Evolutionary conservation across 2,888 invertebrate species (phyloP).

Genomic region (Chymomyza procnemis): DNA sequence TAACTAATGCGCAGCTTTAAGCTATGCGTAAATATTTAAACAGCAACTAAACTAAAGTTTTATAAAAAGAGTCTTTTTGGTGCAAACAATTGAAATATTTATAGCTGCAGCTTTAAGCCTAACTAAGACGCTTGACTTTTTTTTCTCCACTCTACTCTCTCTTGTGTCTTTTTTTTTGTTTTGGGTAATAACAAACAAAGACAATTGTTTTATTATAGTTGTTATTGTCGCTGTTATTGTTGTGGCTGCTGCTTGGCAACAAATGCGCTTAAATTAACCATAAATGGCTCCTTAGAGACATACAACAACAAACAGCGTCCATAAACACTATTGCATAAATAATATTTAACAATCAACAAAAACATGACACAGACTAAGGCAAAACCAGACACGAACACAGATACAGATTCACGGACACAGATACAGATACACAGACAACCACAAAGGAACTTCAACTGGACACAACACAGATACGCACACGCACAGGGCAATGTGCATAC

Average conservation of each 20-base stretch:
- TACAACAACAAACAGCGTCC: constrained; percentile 24
- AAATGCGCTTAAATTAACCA: constrained; percentile 59
- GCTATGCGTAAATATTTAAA: neutral
- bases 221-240: neutral
- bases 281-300: constrained; percentile 52
- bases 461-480: neutral
- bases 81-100: neutral
- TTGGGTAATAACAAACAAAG: neutral
- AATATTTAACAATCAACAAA: constrained; percentile 56
- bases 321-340: constrained; percentile 59
- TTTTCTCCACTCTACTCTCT: too few relatives aligned
- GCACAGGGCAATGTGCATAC: neutral
- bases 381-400: constrained; percentile 12
- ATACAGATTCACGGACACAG: neutral
- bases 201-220: neutral
- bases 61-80: neutral
- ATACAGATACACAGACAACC: neutral
- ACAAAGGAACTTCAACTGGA: neutral
- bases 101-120: neutral
- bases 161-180: neutral
- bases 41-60: neutral
- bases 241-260: constrained; percentile 37
- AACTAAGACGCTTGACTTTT: neutral
- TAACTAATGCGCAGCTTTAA: neutral
- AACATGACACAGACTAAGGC: constrained; percentile 5